Evolutionary conservation across 2,113 vertebrate species (phyloP), one percentile per base, ranked within the genome.

Genomic region (Salvelinus alpinus): DNA sequence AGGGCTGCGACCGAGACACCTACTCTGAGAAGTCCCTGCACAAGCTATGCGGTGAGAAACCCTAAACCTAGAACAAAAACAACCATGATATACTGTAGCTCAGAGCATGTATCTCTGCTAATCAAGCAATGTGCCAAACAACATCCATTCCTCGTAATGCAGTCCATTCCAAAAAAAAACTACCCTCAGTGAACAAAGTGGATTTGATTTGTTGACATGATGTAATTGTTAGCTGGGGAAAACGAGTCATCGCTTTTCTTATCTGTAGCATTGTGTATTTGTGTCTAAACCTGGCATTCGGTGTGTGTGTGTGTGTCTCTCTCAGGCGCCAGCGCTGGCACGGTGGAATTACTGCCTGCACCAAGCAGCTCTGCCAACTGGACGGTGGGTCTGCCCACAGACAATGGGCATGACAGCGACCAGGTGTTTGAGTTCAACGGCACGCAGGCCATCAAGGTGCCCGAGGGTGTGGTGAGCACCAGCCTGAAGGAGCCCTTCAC

Each of bases 381-480:
- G 98, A 99, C 98, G 0, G 11, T 90, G 0, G 96, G 96, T 5
- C 94, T 99, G 68, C 96, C 97, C 27, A 98, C 97, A 0, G 98
- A 99, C 75, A 99, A 99, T 0, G 98, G 97, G 7, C 97, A 98
- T 0, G 98, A 99, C 93, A 98, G 97, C 0, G 97, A 99, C 93
- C 97, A 97, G 80, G 96, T 99, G 84, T 99, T 99, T 67, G 97
- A 99, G 87, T 99, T 99, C 65, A 99, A 99, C 0, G 98, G 98
- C 88, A 99, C 97, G 0, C 98, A 99, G 83, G 96, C 97, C 0
- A 95, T 98, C 73, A 95, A 91, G 87, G 84, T 99, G 64, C 98
- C 98, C 0, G 95, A 96, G 0, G 95, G 95, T 0, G 22, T 96
- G 14, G 94, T 97, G 73, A 95, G 91, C 3, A 85, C 95, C 86